Percentiles rank a stretch among this genome's conserved stretches.
Evolutionary conservation across 1,140 invertebrate species (phyloP).

Genomic region (Harpegnathos saltator): DNA sequence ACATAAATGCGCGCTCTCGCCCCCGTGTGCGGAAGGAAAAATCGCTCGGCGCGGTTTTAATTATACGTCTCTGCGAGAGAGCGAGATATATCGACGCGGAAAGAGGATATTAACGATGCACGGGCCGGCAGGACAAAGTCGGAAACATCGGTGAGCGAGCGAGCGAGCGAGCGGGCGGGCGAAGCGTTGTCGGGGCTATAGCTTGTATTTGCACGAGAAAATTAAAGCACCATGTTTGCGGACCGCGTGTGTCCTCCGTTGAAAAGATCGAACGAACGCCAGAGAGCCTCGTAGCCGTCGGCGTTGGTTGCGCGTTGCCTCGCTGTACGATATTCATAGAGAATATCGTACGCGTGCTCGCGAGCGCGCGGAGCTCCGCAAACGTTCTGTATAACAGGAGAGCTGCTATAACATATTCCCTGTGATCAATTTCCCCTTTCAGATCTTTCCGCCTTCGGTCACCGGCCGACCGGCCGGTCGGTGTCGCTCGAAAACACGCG

Average conservation of each 20-base stretch:
- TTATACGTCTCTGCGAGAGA: constrained; percentile 13
- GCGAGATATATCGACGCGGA: constrained; percentile 59
- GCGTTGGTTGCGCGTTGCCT: constrained; percentile 45
- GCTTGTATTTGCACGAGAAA: constrained; percentile 80
- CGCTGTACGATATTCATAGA: constrained; percentile 77
- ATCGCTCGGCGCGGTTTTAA: constrained; percentile 18
- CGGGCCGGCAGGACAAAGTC: constrained; percentile 63
- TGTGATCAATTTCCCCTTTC: constrained; percentile 73
- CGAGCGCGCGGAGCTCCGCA: constrained; percentile 52
- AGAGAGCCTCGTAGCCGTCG: constrained; percentile 65
- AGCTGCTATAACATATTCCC: constrained; percentile 77
- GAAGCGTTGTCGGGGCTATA: constrained; percentile 48
- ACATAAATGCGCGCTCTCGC: not conserved
- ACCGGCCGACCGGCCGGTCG: not conserved
- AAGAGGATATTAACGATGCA: constrained; percentile 59
- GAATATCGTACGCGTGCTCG: constrained; percentile 65
- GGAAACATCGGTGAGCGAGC: constrained; percentile 45
- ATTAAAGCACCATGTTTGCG: constrained; percentile 82
- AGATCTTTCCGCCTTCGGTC: constrained; percentile 52
- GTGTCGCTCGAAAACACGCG: constrained; percentile 36
- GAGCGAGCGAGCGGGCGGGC: no score
- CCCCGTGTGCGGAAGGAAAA: constrained; percentile 2
- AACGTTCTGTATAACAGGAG: constrained; percentile 38
- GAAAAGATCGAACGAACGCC: constrained; percentile 68
- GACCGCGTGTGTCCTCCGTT: constrained; percentile 68